Evolutionary conservation across 2,797 vertebrate genomes (phyloP).

Genomic region (Arnoldichthys spilopterus): DNA sequence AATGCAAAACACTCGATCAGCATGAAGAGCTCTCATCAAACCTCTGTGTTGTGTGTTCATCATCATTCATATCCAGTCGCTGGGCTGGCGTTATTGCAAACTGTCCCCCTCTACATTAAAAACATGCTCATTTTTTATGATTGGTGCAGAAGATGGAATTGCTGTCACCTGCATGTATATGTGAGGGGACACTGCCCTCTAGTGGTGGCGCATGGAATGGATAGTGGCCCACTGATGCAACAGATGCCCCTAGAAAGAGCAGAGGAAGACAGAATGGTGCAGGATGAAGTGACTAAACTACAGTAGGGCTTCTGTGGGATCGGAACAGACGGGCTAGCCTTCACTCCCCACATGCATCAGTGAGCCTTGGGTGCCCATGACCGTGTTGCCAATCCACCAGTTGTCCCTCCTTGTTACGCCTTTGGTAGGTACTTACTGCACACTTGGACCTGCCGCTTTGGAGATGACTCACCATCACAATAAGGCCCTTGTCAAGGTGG

Average conservation of each 20-base stretch:
- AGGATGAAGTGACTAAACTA: background rate
- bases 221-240: conserved; percentile 26
- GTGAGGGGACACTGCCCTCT: conserved; percentile 75
- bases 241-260: conserved; percentile 47
- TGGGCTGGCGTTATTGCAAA: conserved; percentile 75
- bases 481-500: no score
- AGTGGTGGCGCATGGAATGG: conserved; percentile 63
- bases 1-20: conserved; percentile 46
- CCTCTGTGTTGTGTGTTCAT: conserved; percentile 48
- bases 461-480: no score
- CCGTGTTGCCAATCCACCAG: no score
- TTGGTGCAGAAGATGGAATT: background rate
- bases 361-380: no score
- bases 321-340: no score
- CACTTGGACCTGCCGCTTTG: no score
- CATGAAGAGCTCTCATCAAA: conserved; percentile 40
- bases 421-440: no score
- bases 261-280: conserved; percentile 27
- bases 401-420: no score
- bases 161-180: conserved; percentile 12
- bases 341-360: no score
- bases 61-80: conserved; percentile 75
- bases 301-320: no score
- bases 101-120: conserved; percentile 73
- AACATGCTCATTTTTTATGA: conserved; percentile 71